Evolutionary conservation across 2,888 invertebrate genomes (phyloP).

Genomic region (Cataglyphis rosenhaueri): DNA sequence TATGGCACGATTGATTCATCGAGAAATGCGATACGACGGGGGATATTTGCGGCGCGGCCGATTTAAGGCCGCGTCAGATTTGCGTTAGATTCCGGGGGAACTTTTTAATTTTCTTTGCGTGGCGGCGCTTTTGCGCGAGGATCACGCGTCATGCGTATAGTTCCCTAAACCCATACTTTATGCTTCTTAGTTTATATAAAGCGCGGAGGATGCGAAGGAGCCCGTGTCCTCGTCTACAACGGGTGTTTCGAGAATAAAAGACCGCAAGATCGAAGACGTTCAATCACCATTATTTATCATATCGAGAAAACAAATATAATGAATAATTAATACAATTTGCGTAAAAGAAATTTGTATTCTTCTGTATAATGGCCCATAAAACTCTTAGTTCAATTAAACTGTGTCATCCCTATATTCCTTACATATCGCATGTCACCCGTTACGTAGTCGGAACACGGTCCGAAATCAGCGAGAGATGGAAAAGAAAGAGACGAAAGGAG

Average conservation of each 20-base stretch:
- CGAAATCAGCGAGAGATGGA: conserved; percentile 55
- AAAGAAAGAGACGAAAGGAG: conserved; percentile 13
- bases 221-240: conserved; percentile 37
- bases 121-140: conserved; percentile 38
- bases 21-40: conserved; percentile 2
- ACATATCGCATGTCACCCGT: conserved; percentile 42
- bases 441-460: conserved; percentile 32
- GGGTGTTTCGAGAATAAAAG: conserved; percentile 7
- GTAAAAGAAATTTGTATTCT: not conserved
- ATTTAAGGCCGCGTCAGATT: conserved; percentile 26
- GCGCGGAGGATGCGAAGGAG: conserved; percentile 37
- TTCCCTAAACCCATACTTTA: conserved; percentile 59
- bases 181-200: conserved; percentile 23
- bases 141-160: conserved; percentile 14
- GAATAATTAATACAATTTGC: not conserved
- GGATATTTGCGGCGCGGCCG: not conserved
- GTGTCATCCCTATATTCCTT: not conserved
- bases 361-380: not conserved
- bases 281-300: not conserved
- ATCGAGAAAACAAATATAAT: not conserved
- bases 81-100: conserved; percentile 7
- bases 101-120: conserved; percentile 33
- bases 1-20: conserved; percentile 54
- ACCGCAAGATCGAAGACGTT: not conserved
- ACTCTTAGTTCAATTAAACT: not conserved